Conservation (phyloP, 2,888 invertebrate genomes). For the Erebia aethiops region DNA sequence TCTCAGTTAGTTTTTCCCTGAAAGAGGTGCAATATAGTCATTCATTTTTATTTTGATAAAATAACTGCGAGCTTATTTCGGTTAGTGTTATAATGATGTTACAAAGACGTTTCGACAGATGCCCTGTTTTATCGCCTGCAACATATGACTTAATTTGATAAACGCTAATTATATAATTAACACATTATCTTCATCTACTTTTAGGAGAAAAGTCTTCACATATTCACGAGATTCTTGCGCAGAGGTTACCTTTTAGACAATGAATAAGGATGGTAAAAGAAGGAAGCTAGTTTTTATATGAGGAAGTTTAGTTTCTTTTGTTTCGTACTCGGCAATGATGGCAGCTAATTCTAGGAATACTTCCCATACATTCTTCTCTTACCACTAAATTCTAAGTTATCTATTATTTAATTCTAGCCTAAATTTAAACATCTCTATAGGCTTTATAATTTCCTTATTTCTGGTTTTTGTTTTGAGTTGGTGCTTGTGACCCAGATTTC, state of each 20-base stretch:
- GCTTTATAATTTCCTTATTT: background rate
- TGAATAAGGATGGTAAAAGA: too few relatives aligned
- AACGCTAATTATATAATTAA: background rate
- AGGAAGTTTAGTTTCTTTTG: background rate
- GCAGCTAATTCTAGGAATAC: background rate
- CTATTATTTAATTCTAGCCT: too few relatives aligned
- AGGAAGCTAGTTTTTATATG: too few relatives aligned
- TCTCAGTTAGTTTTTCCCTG: background rate
- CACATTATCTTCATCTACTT: too few relatives aligned
- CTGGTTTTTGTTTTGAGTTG: background rate
- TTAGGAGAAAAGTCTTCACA: too few relatives aligned
- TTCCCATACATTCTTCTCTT: background rate
- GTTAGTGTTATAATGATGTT: background rate
- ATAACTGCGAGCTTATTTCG: background rate
- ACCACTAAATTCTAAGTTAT: background rate
- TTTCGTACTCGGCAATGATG: background rate
- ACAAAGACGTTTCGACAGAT: conserved; percentile 9
- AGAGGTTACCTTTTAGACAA: too few relatives aligned
- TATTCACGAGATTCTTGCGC: too few relatives aligned
- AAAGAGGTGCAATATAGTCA: background rate
- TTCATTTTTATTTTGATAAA: background rate
- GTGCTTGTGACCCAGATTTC: conserved; percentile 11
- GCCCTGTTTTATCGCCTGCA: conserved; percentile 8
- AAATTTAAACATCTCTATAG: too few relatives aligned
- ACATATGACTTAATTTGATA: conserved; percentile 5